These are phyloP conservation scores for Nasonia giraulti DNA, from an alignment of 1,140 invertebrate genomes.

Conservation along the genomic window DNA sequence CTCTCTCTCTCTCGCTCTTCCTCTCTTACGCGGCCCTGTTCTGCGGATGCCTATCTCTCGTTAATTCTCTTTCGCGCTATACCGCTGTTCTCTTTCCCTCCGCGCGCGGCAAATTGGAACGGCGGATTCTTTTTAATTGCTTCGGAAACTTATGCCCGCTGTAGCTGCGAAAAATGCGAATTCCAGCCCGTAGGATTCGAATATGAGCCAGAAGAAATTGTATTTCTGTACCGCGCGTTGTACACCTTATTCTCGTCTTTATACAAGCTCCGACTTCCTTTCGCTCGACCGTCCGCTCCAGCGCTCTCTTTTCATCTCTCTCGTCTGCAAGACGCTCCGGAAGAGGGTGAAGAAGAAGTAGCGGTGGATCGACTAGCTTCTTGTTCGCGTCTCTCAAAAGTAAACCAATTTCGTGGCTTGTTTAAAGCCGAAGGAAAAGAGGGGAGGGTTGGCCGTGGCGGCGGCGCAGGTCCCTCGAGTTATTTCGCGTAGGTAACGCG, in stretches of 20 bases:
- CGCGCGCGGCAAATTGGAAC: not conserved
- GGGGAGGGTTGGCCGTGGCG: slow-evolving; percentile 50
- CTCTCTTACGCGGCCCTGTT: not conserved
- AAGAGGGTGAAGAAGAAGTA: not conserved
- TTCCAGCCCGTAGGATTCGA: too few relatives aligned
- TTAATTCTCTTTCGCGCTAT: slow-evolving; percentile 31
- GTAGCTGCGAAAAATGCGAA: too few relatives aligned
- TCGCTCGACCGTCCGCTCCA: not conserved
- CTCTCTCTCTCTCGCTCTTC: slow-evolving; percentile 1
- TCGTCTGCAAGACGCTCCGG: not conserved
- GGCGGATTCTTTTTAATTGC: not conserved
- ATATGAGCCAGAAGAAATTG: not conserved
- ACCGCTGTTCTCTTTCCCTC: not conserved
- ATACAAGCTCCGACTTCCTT: not conserved
- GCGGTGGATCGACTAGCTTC: not conserved
- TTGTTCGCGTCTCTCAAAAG: slow-evolving; percentile 59
- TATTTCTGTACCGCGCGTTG: too few relatives aligned
- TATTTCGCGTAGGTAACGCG: slow-evolving; percentile 74
- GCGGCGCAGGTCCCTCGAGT: slow-evolving; percentile 67
- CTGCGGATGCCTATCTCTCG: not conserved
- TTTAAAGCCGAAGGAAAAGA: slow-evolving; percentile 69
- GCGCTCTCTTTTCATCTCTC: not conserved
- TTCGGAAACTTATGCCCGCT: not conserved
- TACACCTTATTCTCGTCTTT: too few relatives aligned
- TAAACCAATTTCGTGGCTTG: slow-evolving; percentile 75